A percentile compares a stretch with the other conserved stretches of the same genome.
These are phyloP conservation scores for Lordiphosa andalusiaca DNA, from an alignment of 2,888 invertebrate species.

Conservation along the genomic window DNA sequence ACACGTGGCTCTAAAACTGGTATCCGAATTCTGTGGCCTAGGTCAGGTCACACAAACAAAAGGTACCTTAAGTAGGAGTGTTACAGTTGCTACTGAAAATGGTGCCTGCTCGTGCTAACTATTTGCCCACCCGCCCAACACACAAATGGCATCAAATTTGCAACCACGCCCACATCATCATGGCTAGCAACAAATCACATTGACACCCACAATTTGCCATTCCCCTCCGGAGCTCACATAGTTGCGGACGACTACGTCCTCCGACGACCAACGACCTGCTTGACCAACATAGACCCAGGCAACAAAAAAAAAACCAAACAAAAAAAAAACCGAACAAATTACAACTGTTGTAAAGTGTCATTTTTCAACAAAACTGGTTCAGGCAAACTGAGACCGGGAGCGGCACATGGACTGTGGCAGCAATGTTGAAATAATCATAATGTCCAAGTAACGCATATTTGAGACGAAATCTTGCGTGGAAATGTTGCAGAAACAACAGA, in stretches of 20 bases:
- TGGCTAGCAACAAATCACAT: constrained; percentile 51
- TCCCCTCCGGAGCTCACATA: constrained; percentile 19
- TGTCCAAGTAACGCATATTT: constrained; percentile 62
- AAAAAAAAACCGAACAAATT: constrained; percentile 60
- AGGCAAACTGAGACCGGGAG: background rate
- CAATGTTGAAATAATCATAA: constrained; percentile 71
- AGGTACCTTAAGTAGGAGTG: background rate
- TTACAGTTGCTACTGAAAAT: background rate
- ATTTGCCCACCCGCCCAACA: background rate
- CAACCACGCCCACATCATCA: constrained; percentile 47
- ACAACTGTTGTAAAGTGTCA: constrained; percentile 74
- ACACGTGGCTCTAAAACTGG: too few relatives aligned
- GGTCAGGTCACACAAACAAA: too few relatives aligned
- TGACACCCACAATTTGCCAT: constrained; percentile 50
- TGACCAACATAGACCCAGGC: constrained; percentile 2
- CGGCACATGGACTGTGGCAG: constrained; percentile 25
- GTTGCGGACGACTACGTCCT: constrained; percentile 23
- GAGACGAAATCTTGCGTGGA: constrained; percentile 70
- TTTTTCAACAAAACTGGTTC: constrained; percentile 58
- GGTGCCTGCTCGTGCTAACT: background rate
- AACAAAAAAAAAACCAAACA: constrained; percentile 17
- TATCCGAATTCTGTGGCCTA: too few relatives aligned
- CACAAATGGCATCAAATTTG: constrained; percentile 26
- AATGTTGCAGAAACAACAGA: constrained; percentile 63
- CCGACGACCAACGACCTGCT: constrained; percentile 1